These are phyloP conservation scores for Megalops cyprinoides DNA, from an alignment of 2,797 vertebrate species.

Conservation along the genomic window DNA sequence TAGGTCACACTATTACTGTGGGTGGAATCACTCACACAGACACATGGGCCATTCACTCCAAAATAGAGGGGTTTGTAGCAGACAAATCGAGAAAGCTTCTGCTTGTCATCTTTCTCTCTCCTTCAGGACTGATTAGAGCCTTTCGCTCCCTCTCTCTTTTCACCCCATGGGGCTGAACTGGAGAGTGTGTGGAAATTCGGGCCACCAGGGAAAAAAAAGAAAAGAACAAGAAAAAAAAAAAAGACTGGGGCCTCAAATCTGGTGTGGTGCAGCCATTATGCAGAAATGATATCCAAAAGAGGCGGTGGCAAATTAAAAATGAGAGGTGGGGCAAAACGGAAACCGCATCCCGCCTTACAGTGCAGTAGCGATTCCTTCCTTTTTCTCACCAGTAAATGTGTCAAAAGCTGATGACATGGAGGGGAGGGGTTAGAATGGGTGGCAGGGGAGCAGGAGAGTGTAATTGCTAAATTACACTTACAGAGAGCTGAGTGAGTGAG, in stretches of 20 bases:
- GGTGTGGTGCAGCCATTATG: slow-evolving; percentile 31
- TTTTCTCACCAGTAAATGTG: slow-evolving; percentile 23
- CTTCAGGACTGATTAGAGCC: slow-evolving; percentile 54
- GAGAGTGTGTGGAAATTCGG: neutral
- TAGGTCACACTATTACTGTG: slow-evolving; percentile 10
- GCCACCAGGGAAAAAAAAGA: neutral
- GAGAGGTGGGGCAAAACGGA: neutral
- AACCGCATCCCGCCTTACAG: neutral
- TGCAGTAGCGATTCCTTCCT: neutral
- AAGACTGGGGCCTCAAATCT: slow-evolving; percentile 4
- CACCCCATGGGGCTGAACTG: neutral
- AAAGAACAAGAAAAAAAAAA: neutral
- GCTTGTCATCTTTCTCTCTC: slow-evolving; percentile 50
- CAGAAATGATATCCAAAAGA: slow-evolving; percentile 56
- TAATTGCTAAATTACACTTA: slow-evolving; percentile 41
- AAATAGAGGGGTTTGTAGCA: slow-evolving; percentile 39
- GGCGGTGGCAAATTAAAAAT: slow-evolving; percentile 42
- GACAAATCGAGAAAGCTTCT: slow-evolving; percentile 58
- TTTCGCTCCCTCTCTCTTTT: slow-evolving; percentile 3
- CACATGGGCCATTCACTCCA: slow-evolving; percentile 4
- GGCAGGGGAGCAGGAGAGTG: neutral
- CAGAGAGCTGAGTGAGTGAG: neutral
- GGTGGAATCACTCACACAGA: slow-evolving; percentile 24
- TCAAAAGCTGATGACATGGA: slow-evolving; percentile 4
- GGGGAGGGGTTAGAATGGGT: neutral